Percentiles rank a stretch among this genome's conserved stretches.
These are phyloP conservation scores for Operophtera brumata DNA, from an alignment of 2,888 invertebrate species.

Conservation along the genomic window DNA sequence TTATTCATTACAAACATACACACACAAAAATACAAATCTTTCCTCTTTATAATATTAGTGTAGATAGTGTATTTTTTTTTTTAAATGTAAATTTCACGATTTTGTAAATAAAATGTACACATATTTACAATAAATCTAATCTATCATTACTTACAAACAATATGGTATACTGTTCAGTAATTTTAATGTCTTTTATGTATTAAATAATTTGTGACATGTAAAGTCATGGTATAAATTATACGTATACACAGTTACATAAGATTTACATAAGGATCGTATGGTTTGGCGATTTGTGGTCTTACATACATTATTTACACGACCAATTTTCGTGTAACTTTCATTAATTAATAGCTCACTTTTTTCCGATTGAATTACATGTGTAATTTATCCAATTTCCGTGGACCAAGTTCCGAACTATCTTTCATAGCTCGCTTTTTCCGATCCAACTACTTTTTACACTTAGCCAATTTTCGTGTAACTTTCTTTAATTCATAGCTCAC, in stretches of 20 bases:
- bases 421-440: background rate
- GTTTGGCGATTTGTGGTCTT: constrained; percentile 2
- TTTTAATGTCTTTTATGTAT: constrained; percentile 41
- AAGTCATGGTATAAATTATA: constrained; percentile 45
- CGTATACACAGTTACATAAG: constrained; percentile 50
- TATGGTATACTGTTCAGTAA: constrained; percentile 59
- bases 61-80: too few relatives aligned
- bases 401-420: too few relatives aligned
- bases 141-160: constrained; percentile 42
- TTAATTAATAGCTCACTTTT: too few relatives aligned
- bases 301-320: too few relatives aligned
- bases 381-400: too few relatives aligned
- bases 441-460: background rate
- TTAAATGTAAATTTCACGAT: too few relatives aligned
- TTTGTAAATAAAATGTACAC: constrained; percentile 25
- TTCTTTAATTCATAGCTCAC: too few relatives aligned
- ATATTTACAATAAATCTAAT: constrained; percentile 28
- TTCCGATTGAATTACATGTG: too few relatives aligned
- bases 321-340: too few relatives aligned
- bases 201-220: constrained; percentile 39
- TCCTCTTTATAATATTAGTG: too few relatives aligned
- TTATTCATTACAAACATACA: too few relatives aligned
- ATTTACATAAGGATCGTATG: constrained; percentile 26
- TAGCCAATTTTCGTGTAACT: background rate
- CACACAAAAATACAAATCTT: too few relatives aligned